A percentile compares a stretch with the other conserved stretches of the same genome.
Conservation (phyloP, 1,140 invertebrate species). For the Glossosoma conforme region DNA sequence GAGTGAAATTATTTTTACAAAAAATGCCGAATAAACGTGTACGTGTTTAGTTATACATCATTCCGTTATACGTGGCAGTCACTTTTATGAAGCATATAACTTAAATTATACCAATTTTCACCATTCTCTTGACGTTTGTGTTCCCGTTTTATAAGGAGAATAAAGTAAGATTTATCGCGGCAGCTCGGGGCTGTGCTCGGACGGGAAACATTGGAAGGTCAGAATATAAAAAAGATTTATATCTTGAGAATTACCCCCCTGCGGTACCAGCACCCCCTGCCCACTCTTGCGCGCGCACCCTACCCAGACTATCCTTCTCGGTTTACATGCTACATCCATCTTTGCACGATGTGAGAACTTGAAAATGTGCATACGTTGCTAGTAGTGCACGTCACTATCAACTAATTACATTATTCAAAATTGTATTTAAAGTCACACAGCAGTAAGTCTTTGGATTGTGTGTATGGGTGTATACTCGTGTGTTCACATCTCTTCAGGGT, state of each 20-base stretch:
- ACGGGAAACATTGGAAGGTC: constrained; percentile 33
- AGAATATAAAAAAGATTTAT: constrained; percentile 34
- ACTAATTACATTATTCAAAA: too few relatives aligned
- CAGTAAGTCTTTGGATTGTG: too few relatives aligned
- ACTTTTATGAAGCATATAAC: constrained; percentile 32
- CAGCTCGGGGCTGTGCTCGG: constrained; percentile 29
- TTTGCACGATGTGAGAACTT: too few relatives aligned
- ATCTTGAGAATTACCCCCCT: constrained; percentile 30
- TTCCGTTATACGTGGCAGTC: constrained; percentile 29
- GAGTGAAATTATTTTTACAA: too few relatives aligned
- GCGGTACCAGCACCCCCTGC: not conserved
- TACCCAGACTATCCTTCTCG: constrained; percentile 4
- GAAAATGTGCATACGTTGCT: too few relatives aligned
- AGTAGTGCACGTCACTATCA: too few relatives aligned
- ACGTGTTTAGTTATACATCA: constrained; percentile 30
- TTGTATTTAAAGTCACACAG: too few relatives aligned
- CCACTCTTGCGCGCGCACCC: not conserved
- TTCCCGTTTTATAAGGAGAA: constrained; percentile 32
- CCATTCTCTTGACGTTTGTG: constrained; percentile 30
- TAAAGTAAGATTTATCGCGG: constrained; percentile 31
- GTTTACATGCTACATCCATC: too few relatives aligned
- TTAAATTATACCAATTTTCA: constrained; percentile 34
- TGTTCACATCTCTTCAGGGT: too few relatives aligned
- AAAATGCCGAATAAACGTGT: too few relatives aligned
- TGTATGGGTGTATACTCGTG: too few relatives aligned